Evolutionary conservation across 2,797 vertebrate species (phyloP).

Genomic region (Podarcis siculus): DNA sequence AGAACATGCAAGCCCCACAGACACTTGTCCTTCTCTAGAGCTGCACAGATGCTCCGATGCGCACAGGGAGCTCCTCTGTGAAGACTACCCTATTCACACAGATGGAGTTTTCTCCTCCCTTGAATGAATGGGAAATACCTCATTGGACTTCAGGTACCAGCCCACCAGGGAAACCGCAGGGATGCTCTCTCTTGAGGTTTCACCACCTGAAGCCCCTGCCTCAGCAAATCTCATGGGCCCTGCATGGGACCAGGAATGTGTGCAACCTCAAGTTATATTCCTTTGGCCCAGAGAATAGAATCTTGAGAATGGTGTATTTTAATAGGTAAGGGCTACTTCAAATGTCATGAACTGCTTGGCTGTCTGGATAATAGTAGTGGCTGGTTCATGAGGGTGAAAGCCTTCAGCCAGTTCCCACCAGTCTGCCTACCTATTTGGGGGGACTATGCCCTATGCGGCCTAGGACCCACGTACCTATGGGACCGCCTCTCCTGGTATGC

Average conservation of each 20-base stretch:
- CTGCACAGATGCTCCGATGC: background rate
- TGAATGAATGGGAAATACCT: background rate
- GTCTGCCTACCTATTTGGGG: too few relatives aligned
- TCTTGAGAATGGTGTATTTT: background rate
- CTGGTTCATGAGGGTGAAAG: too few relatives aligned
- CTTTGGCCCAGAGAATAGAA: background rate
- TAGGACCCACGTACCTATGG: too few relatives aligned
- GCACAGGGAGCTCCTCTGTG: background rate
- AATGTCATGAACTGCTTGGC: too few relatives aligned
- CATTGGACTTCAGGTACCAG: background rate
- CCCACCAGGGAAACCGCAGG: too few relatives aligned
- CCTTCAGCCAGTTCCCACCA: too few relatives aligned
- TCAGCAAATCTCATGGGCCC: too few relatives aligned
- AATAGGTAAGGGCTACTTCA: too few relatives aligned
- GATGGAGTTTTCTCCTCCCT: background rate
- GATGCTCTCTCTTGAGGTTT: too few relatives aligned
- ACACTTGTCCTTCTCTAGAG: background rate
- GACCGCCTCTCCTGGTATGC: too few relatives aligned
- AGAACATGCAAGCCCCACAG: conserved; percentile 19
- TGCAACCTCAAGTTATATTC: background rate
- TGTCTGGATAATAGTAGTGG: background rate
- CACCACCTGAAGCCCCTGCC: too few relatives aligned
- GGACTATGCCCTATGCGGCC: too few relatives aligned
- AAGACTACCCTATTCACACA: background rate
- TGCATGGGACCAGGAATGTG: background rate